These are phyloP conservation scores for Pristionchus mayeri DNA, from an alignment of 2,888 invertebrate genomes.

Conservation along the genomic window DNA sequence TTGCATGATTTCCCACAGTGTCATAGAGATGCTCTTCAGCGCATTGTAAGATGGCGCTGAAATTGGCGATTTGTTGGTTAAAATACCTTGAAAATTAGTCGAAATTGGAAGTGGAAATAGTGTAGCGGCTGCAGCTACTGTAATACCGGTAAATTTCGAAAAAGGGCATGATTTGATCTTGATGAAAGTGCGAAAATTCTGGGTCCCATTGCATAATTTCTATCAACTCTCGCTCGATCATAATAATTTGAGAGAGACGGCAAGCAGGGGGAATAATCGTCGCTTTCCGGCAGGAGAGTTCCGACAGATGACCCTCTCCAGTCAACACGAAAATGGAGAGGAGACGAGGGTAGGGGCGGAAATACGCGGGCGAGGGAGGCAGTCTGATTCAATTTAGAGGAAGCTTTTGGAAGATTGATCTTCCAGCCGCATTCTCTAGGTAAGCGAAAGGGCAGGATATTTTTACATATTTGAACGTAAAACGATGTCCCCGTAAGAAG, in stretches of 20 bases:
- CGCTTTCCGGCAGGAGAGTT: background rate
- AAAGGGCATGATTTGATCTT: too few relatives aligned
- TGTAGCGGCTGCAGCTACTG: too few relatives aligned
- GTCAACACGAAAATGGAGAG: background rate
- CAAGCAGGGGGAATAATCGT: background rate
- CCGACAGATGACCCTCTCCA: too few relatives aligned
- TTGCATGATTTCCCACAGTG: slow-evolving; percentile 83
- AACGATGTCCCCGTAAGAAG: too few relatives aligned
- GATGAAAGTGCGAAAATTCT: background rate
- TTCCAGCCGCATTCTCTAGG: background rate
- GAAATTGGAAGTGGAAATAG: too few relatives aligned
- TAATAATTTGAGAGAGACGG: background rate
- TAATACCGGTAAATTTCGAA: too few relatives aligned
- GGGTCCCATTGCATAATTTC: background rate
- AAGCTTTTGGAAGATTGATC: background rate
- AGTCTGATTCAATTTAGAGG: too few relatives aligned
- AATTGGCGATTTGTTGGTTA: background rate
- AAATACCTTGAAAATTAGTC: too few relatives aligned
- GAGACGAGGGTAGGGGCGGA: too few relatives aligned
- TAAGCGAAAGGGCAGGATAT: too few relatives aligned
- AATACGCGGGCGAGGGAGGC: background rate
- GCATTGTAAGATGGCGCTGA: slow-evolving; percentile 81
- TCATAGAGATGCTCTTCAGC: slow-evolving; percentile 78
- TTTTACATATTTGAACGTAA: too few relatives aligned
- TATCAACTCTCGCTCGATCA: background rate